Evolutionary conservation across 2,797 vertebrate species (phyloP), one percentile per base, ranked within the genome.

Genomic region (Lagocephalus sceleratus): DNA sequence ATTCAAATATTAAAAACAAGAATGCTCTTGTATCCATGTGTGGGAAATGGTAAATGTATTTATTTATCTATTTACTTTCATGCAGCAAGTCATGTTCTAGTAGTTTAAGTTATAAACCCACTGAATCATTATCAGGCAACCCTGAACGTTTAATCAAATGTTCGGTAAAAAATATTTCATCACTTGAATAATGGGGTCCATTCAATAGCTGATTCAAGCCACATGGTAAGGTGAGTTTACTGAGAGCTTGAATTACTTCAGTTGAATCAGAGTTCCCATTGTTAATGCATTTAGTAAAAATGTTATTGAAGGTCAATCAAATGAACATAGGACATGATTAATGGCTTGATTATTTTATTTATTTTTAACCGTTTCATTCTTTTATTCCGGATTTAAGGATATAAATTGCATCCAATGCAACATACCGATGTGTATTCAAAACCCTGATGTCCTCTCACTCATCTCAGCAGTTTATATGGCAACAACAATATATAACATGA

Each of bases 51-150:
- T 41, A 17, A 15, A 17, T 41, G 3, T 6, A 61, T 58, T 20
- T 5, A 6, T 10, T 54, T 20, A 47, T 10, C 48, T 20, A 5
- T 44, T 47, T 16, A 26, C 54, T 63, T 32, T 42, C 50, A 63
- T 65, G 66, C 23, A 47, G 20, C 42, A 60, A 40, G 58, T 70
- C 40, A 38, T 43, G 35, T 60, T 57, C 25, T 47, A 44, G 39
- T 63, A 65, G 67, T 73, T 53, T 51, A 68, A 65, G 43, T 56
- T 60, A 49, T 68, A 67, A 69, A 72, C 72, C 66, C 63, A 40
- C 42, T 47, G 35, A 39, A 38, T 51, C 49, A 66, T 75, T 65
- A 63, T 76, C 52, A 42, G 47, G 44, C 49, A 12, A 54, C 57
- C 54, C 20, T 39, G 21, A 12, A 22, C 32, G 53, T 41, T 70